A percentile compares a stretch with the other conserved stretches of the same genome.
Evolutionary conservation across 2,113 vertebrate genomes (phyloP).

Genomic region (Corythoichthys intestinalis): DNA sequence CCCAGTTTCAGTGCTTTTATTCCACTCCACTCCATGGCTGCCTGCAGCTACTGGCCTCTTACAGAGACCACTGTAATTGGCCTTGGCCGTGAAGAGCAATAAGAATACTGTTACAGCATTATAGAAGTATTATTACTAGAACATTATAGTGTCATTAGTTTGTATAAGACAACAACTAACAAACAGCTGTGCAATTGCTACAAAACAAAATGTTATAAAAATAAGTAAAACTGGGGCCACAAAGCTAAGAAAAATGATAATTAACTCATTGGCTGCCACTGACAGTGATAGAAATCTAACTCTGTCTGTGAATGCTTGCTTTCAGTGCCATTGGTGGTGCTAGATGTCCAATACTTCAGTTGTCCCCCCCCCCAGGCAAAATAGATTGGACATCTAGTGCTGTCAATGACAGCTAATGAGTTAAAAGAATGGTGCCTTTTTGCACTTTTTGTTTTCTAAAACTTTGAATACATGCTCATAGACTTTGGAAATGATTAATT

Average conservation of each 20-base stretch:
- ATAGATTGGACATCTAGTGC: not conserved
- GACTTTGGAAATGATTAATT: not conserved
- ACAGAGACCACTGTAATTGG: slow-evolving; percentile 30
- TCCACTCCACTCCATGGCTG: slow-evolving; percentile 32
- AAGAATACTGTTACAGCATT: slow-evolving; percentile 12
- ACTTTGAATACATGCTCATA: not conserved
- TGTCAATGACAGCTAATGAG: not conserved
- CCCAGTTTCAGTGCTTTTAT: slow-evolving; percentile 41
- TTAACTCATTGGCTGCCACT: no score
- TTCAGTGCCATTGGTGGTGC: no score
- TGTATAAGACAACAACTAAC: not conserved
- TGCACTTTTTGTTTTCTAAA: not conserved
- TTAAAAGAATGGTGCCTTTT: not conserved
- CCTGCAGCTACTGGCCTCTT: slow-evolving; percentile 38
- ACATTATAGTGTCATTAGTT: not conserved
- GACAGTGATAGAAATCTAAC: no score
- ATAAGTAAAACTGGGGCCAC: no score
- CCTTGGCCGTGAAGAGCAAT: slow-evolving; percentile 19
- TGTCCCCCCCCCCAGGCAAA: no score
- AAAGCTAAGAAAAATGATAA: not conserved
- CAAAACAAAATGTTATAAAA: no score
- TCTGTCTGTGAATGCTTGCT: no score
- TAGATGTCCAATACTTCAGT: no score
- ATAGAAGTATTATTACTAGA: not conserved
- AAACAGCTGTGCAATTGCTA: not conserved